phyloP scores from a whole-genome alignment of 1,140 invertebrate species.

The Drosophila chauvacae region DNA sequence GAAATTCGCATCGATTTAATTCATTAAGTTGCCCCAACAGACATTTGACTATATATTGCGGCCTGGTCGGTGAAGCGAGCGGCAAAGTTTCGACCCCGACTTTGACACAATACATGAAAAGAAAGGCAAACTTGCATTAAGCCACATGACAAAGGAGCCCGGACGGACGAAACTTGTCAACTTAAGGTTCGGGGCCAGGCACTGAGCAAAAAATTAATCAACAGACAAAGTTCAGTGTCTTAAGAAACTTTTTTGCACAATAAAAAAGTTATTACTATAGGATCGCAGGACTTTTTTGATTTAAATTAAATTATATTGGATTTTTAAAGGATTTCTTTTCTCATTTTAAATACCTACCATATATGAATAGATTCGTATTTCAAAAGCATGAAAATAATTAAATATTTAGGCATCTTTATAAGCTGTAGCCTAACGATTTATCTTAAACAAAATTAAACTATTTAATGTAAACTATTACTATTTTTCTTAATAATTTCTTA shows the following conservation, averaged over 20 bases:
- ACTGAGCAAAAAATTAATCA: conserved; percentile 3
- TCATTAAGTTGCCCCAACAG: conserved; percentile 49
- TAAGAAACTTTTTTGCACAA: not conserved
- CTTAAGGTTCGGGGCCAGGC: conserved; percentile 42
- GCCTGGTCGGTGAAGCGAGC: conserved; percentile 23
- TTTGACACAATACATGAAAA: conserved; percentile 53
- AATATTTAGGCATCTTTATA: not conserved
- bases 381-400: not conserved
- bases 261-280: not conserved
- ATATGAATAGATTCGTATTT: not conserved
- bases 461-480: not conserved
- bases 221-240: not conserved
- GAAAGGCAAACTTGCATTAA: conserved; percentile 41
- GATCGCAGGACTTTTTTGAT: not conserved
- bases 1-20: conserved; percentile 78
- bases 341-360: not conserved
- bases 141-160: conserved; percentile 49
- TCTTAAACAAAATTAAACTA: not conserved
- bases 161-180: conserved; percentile 41
- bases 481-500: not conserved
- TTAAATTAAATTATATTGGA: not conserved
- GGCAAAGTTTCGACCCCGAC: conserved; percentile 41
- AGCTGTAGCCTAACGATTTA: not conserved
- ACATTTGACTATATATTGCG: conserved; percentile 40
- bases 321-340: not conserved